A percentile compares a stretch with the other conserved stretches of the same genome.
phyloP scores from a whole-genome alignment of 2,888 invertebrate genomes.

The Pocota personata region DNA sequence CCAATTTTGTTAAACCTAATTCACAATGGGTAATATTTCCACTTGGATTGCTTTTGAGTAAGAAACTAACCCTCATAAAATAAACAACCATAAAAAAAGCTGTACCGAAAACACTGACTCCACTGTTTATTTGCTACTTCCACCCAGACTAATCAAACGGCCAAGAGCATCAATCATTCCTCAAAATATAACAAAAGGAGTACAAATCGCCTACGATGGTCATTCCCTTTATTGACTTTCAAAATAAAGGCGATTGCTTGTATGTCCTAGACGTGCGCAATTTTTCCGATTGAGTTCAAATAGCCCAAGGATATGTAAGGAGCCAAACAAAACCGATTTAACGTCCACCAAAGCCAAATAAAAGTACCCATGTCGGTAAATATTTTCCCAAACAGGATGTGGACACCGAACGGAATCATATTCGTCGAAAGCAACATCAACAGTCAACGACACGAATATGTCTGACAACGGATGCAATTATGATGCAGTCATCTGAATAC shows the following conservation, averaged over 20 bases:
- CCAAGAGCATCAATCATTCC: conserved; percentile 2
- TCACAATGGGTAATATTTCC: background rate
- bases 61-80: background rate
- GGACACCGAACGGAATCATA: background rate
- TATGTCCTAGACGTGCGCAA: background rate
- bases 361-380: conserved; percentile 10
- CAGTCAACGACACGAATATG: background rate
- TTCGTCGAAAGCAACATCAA: too few relatives aligned
- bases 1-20: background rate
- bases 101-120: background rate
- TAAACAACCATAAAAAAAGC: background rate
- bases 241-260: background rate
- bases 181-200: background rate
- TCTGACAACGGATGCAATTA: conserved; percentile 1
- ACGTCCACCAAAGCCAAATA: conserved; percentile 7
- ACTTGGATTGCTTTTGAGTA: background rate
- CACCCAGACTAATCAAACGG: background rate
- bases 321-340: conserved; percentile 15
- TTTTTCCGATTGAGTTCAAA: background rate
- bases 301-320: background rate
- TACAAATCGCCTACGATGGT: background rate
- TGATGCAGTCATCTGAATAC: background rate
- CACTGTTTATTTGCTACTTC: background rate
- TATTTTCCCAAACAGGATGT: conserved; percentile 9
- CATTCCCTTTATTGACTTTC: background rate